Evolutionary conservation across 1,140 invertebrate species (phyloP).

Genomic region (Dendrolimus kikuchii): DNA sequence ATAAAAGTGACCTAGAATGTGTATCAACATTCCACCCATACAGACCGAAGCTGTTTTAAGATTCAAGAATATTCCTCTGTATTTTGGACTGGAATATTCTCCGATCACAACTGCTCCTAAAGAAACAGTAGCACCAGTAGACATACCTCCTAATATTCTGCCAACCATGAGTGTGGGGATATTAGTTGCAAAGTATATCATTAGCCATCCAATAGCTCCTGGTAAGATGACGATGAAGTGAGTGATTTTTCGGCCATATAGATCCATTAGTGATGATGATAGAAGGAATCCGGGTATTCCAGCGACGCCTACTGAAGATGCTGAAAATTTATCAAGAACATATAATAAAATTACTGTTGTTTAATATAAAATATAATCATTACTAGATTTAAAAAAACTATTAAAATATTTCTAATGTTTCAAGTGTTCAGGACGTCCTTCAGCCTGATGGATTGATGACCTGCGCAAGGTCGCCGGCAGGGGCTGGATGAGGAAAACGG

Average conservation of each 20-base stretch:
- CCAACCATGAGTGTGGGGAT: slow-evolving; percentile 32
- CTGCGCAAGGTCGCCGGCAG: too few species aligned
- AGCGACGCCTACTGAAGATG: slow-evolving; percentile 36
- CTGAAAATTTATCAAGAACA: slow-evolving; percentile 26
- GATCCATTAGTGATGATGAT: slow-evolving; percentile 42
- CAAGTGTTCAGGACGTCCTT: too few species aligned
- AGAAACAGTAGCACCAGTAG: slow-evolving; percentile 35
- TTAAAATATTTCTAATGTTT: too few species aligned
- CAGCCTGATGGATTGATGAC: too few species aligned
- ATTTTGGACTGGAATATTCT: slow-evolving; percentile 44
- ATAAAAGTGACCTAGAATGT: slow-evolving; percentile 33
- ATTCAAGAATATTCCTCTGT: slow-evolving; percentile 50
- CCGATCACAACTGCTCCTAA: slow-evolving; percentile 51
- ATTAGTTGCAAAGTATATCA: slow-evolving; percentile 34
- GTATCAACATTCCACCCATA: slow-evolving; percentile 35
- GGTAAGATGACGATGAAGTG: slow-evolving; percentile 33
- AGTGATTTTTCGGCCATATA: slow-evolving; percentile 32
- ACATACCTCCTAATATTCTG: slow-evolving; percentile 35
- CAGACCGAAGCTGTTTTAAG: slow-evolving; percentile 46
- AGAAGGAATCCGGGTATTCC: slow-evolving; percentile 38
- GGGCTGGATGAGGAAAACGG: too few species aligned
- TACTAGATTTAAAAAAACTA: too few species aligned
- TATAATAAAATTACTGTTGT: not conserved
- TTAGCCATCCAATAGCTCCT: slow-evolving; percentile 37
- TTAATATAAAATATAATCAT: not conserved